These are phyloP conservation scores for Melipona quadrifasciata DNA, from an alignment of 1,140 invertebrate species.

Conservation along the genomic window DNA sequence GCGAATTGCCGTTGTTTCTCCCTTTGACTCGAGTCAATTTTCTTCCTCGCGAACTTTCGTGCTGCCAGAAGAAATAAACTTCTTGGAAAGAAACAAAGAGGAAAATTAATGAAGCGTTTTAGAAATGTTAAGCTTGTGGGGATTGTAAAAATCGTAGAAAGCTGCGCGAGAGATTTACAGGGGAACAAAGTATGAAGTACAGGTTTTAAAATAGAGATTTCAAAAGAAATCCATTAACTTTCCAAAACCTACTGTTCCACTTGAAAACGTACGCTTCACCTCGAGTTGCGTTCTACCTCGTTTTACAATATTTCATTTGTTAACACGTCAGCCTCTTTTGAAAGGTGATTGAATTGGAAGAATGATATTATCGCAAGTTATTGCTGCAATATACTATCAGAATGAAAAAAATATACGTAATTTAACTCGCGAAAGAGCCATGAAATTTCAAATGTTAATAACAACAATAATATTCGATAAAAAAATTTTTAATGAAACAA, in stretches of 20 bases:
- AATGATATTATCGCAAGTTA: too few relatives aligned
- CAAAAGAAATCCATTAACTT: conserved; percentile 7
- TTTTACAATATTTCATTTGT: neutral
- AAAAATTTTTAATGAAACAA: neutral
- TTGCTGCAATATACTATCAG: too few relatives aligned
- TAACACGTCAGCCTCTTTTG: neutral
- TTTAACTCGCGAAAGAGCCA: neutral
- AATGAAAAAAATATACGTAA: neutral
- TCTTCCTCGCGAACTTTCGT: too few relatives aligned
- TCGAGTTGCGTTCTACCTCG: neutral
- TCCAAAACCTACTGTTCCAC: conserved; percentile 13
- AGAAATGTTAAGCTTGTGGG: neutral
- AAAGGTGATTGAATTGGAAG: neutral
- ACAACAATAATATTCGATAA: neutral
- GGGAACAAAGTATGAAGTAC: neutral
- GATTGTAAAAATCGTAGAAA: neutral
- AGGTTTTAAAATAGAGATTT: neutral
- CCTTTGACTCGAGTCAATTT: neutral
- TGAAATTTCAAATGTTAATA: neutral
- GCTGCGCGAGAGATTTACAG: neutral
- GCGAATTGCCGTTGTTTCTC: neutral
- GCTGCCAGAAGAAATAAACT: neutral
- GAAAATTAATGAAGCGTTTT: neutral
- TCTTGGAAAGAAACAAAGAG: neutral
- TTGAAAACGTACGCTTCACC: neutral